Evolutionary conservation across 2,113 vertebrate species (phyloP).

Genomic region (Uria aalge): DNA sequence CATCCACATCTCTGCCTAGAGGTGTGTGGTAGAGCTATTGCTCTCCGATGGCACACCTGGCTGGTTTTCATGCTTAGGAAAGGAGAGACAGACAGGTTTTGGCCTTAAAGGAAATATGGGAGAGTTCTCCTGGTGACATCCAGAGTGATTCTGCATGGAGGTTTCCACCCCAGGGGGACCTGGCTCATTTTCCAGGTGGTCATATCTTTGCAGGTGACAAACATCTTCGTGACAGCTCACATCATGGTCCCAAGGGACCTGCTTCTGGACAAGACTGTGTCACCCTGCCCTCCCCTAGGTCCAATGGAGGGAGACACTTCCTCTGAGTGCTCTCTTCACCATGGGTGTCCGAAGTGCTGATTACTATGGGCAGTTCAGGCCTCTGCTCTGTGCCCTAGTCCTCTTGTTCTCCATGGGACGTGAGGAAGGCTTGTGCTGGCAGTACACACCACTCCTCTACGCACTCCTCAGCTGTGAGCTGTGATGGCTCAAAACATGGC

Average conservation of each 20-base stretch:
- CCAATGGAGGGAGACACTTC: background rate
- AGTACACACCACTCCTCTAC: background rate
- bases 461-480: background rate
- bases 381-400: background rate
- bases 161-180: background rate
- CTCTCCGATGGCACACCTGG: background rate
- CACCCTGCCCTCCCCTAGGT: background rate
- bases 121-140: background rate
- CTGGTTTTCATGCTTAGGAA: background rate
- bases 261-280: background rate
- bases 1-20: no score
- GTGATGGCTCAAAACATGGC: background rate
- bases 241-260: background rate
- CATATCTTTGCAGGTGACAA: background rate
- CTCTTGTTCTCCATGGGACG: background rate
- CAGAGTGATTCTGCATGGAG: background rate
- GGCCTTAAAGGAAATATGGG: accelerated
- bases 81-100: background rate
- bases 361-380: accelerated
- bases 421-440: background rate
- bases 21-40: background rate
- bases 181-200: background rate
- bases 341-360: background rate
- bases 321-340: background rate
- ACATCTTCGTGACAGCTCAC: background rate